Evolutionary conservation across 2,113 vertebrate genomes (phyloP).

Genomic region (Carassius gibelio): DNA sequence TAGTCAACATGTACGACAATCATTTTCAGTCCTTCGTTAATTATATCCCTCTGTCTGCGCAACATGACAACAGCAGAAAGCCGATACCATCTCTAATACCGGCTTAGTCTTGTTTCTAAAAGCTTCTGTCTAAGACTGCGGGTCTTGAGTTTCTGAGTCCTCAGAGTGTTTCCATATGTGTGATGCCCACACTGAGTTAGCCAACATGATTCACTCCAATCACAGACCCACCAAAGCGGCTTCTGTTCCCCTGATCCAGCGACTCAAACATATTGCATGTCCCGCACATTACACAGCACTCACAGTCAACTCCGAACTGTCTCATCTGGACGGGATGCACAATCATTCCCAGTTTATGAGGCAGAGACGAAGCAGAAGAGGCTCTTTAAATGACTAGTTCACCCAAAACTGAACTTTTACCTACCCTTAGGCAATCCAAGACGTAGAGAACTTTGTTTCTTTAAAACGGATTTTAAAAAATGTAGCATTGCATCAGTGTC

Average conservation of each 20-base stretch:
- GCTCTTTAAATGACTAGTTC: not conserved
- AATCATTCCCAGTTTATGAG: conserved; percentile 55
- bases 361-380: conserved; percentile 39
- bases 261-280: conserved; percentile 47
- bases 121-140: conserved; percentile 54
- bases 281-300: conserved; percentile 31
- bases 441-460: not conserved
- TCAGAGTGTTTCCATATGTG: conserved; percentile 61
- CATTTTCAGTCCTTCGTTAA: conserved; percentile 39
- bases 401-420: not conserved
- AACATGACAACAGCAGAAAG: conserved; percentile 55
- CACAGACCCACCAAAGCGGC: conserved; percentile 40
- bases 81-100: conserved; percentile 43
- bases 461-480: not conserved
- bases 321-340: conserved; percentile 41
- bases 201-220: conserved; percentile 53
- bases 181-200: conserved; percentile 38
- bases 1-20: conserved; percentile 24
- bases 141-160: conserved; percentile 44
- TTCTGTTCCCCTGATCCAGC: conserved; percentile 47
- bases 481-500: not conserved
- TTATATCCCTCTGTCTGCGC: conserved; percentile 45
- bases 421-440: not conserved
- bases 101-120: conserved; percentile 49
- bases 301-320: conserved; percentile 45